These are phyloP conservation scores for Oryzias sinensis DNA, from an alignment of 2,797 vertebrate genomes.

Conservation along the genomic window DNA sequence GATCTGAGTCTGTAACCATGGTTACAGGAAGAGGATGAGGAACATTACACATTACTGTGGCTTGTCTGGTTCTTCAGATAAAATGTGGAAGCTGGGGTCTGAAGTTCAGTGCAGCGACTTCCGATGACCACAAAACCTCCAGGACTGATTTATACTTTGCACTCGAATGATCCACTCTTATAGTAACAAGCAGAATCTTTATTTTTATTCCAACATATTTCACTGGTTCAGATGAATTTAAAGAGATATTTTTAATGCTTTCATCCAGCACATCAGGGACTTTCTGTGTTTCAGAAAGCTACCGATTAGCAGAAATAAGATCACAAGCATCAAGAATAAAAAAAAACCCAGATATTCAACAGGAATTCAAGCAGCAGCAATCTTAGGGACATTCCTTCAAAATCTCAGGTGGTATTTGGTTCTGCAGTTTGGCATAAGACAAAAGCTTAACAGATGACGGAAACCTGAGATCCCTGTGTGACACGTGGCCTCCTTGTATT, in stretches of 20 bases:
- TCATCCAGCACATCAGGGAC: slow-evolving; percentile 30
- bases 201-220: slow-evolving; percentile 54
- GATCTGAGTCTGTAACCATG: not conserved
- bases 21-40: slow-evolving; percentile 59
- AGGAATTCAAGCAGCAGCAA: slow-evolving; percentile 26
- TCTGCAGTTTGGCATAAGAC: not conserved
- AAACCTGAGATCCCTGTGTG: not conserved
- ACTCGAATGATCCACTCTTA: not conserved
- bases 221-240: slow-evolving; percentile 20
- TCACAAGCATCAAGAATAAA: slow-evolving; percentile 18
- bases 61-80: slow-evolving; percentile 67
- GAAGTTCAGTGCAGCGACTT: not conserved
- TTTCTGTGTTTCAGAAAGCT: slow-evolving; percentile 12
- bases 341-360: not conserved
- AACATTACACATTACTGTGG: slow-evolving; percentile 54
- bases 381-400: not conserved
- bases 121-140: too few species aligned
- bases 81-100: slow-evolving; percentile 18
- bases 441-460: not conserved
- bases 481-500: not conserved
- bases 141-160: slow-evolving; percentile 1
- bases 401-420: not conserved
- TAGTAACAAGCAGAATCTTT: slow-evolving; percentile 57
- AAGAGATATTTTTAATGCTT: slow-evolving; percentile 28
- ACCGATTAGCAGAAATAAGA: slow-evolving; percentile 12